These are phyloP conservation scores for Euura lappo DNA, from an alignment of 1,140 invertebrate species.

Conservation along the genomic window DNA sequence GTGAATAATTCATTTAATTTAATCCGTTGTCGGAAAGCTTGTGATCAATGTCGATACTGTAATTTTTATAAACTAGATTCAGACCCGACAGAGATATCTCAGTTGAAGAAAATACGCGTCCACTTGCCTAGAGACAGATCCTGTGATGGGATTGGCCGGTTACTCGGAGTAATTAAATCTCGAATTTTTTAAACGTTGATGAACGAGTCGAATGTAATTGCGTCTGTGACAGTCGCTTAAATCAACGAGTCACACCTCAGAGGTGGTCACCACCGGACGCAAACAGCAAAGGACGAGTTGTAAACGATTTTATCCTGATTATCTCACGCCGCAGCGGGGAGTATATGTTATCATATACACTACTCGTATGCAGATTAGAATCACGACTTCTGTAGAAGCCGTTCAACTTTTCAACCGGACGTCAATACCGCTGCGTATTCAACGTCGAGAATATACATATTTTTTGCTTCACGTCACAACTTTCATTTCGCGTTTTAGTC, in stretches of 20 bases:
- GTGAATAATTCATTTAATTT: no score
- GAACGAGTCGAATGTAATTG: neutral
- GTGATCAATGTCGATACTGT: neutral
- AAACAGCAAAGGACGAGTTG: neutral
- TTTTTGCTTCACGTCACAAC: neutral
- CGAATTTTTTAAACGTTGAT: neutral
- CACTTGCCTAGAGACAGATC: neutral
- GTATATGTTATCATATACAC: neutral
- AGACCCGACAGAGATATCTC: neutral
- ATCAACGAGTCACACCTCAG: neutral
- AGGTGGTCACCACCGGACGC: neutral
- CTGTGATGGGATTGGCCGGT: neutral
- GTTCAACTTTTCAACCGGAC: neutral
- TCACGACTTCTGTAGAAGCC: neutral
- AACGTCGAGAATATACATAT: neutral
- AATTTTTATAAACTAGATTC: neutral
- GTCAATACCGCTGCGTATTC: neutral
- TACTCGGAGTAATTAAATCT: neutral
- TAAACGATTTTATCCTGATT: conserved; percentile 1
- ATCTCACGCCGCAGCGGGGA: neutral
- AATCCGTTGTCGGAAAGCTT: neutral
- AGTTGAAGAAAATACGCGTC: neutral
- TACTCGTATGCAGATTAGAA: conserved; percentile 1
- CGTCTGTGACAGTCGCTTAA: neutral
- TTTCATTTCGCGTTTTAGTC: neutral